These are phyloP conservation scores for Bombus sibiricus DNA, from an alignment of 1,140 invertebrate genomes.

Conservation along the genomic window DNA sequence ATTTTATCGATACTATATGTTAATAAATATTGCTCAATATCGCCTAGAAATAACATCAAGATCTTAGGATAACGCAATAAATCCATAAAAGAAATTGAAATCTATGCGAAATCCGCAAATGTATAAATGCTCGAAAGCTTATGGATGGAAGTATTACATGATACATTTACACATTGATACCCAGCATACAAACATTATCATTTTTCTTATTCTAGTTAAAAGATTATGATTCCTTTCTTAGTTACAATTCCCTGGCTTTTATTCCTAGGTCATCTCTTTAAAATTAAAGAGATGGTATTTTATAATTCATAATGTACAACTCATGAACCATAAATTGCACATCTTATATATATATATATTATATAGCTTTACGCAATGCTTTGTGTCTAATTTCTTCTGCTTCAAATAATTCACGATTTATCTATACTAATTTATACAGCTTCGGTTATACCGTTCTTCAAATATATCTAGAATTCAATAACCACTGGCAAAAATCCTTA, in stretches of 20 bases:
- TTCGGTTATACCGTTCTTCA: neutral
- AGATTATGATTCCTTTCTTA: neutral
- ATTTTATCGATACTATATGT: too few relatives aligned
- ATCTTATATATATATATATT: too few relatives aligned
- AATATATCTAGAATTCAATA: neutral
- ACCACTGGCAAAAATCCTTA: neutral
- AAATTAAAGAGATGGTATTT: neutral
- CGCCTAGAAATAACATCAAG: too few relatives aligned
- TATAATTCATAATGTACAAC: neutral
- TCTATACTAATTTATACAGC: neutral
- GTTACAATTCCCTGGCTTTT: neutral
- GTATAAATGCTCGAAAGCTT: too few relatives aligned
- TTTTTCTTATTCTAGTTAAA: neutral
- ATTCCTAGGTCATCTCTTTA: neutral
- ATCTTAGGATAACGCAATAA: too few relatives aligned
- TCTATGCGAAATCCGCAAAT: too few relatives aligned
- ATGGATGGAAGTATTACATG: too few relatives aligned
- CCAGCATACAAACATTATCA: neutral
- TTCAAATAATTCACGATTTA: neutral
- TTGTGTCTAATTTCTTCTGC: neutral
- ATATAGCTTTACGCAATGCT: neutral
- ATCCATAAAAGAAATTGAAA: too few relatives aligned
- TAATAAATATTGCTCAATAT: too few relatives aligned
- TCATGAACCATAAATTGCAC: too few relatives aligned
- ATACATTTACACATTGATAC: neutral